A percentile compares a stretch with the other conserved stretches of the same genome.
Evolutionary conservation across 2,888 invertebrate species (phyloP).

Genomic region (Rhorus exstirpatorius): DNA sequence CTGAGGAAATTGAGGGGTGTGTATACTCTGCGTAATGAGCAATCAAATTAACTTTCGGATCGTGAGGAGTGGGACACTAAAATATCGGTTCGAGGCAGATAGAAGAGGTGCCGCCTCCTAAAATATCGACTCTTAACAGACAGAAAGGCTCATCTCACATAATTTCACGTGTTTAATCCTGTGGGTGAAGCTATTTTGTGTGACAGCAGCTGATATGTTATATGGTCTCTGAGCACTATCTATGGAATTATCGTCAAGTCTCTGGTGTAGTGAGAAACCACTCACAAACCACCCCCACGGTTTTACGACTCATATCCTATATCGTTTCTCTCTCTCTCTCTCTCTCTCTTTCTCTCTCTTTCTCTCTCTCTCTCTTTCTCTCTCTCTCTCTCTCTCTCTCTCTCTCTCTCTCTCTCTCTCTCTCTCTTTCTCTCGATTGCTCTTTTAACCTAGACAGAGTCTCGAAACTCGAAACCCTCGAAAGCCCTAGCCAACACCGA

Average conservation of each 20-base stretch:
- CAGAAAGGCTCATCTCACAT: neutral
- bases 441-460: conserved; percentile 17
- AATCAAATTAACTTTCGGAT: conserved; percentile 58
- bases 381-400: conserved; percentile 12
- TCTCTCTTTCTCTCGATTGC: no score
- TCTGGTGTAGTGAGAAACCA: conserved; percentile 52
- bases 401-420: neutral
- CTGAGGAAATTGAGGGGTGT: neutral
- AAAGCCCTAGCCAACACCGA: conserved; percentile 3
- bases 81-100: conserved; percentile 34
- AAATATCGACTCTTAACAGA: neutral
- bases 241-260: conserved; percentile 38
- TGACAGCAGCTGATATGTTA: conserved; percentile 8
- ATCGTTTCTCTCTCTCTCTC: neutral
- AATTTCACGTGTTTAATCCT: conserved; percentile 14
- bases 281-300: conserved; percentile 50
- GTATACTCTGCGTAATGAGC: conserved; percentile 15
- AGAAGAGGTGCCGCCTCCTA: conserved; percentile 30
- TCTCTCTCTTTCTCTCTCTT: neutral
- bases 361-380: conserved; percentile 2
- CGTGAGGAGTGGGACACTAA: conserved; percentile 5
- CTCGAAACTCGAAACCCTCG: conserved; percentile 34
- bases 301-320: conserved; percentile 52
- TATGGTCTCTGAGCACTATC: conserved; percentile 14
- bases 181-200: neutral